Evolutionary conservation across 2,888 invertebrate species (phyloP), one percentile per base, ranked within the genome.

Genomic region (Thalpophila matura): DNA sequence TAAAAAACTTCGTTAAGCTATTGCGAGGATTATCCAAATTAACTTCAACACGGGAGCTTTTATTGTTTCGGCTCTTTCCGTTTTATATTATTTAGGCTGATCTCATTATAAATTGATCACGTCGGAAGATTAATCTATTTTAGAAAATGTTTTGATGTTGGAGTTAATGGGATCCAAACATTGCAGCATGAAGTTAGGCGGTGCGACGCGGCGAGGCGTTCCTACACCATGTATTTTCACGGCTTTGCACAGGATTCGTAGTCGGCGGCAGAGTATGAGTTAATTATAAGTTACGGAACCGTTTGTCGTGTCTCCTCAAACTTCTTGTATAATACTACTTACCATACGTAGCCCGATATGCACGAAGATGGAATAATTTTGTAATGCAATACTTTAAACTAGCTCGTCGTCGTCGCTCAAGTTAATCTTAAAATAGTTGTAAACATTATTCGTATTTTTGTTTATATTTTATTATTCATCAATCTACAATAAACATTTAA

Each of bases 231-330:
- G 43, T 64, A 71, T 70, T 63, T 71, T 57, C 64, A 60, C 50
- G 57, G 66, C 51, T 72, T 59, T 29, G 50, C 35, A 35, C 42
- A 35, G 50, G 55, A 51, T 49, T 54, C 65, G 57, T 43, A 70
- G 49, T 55, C 42, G 49, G 57, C 54, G 37, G 38, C 29, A 54
- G 45, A 51, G 54, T 57, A 57, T 53, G 66, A 79, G 71, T 74
- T 77, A 81, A 83, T 83, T 83, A 83, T 79, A 80, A 81, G 72
- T 81, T 83, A 45, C 38, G 46, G 56, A 65, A 68, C 47, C 26
- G 47, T 64, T 64, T 45, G 63, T 67, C 60, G 29, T 33, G 37
- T 22, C 54, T 64, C 55, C 38, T 35, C 29, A 4, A 66, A 66
- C 62, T 69, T 68, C 57, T 59, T 33, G 46, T 49, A 57, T 66